These are phyloP conservation scores for Avahi laniger DNA, from an alignment of 2,797 vertebrate species.

Conservation along the genomic window DNA sequence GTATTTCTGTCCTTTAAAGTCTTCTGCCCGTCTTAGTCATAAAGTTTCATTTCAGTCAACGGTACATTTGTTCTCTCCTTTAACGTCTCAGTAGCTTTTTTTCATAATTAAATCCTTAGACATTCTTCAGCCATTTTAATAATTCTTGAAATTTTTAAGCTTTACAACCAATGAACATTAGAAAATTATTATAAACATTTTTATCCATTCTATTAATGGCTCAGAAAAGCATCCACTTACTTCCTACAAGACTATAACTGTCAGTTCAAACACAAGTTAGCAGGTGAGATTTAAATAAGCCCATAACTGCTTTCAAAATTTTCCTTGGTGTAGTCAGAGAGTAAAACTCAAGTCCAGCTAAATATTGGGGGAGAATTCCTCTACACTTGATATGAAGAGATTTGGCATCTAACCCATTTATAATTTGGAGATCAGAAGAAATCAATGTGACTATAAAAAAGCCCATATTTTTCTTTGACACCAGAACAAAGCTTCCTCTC, in stretches of 20 bases:
- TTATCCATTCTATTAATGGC: not conserved
- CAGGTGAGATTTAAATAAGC: not conserved
- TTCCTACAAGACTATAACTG: not conserved
- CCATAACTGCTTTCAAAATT: not conserved
- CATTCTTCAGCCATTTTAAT: not conserved
- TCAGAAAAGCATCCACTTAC: not conserved
- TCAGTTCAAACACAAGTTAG: not conserved
- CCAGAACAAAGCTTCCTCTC: not conserved
- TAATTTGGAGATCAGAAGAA: not conserved
- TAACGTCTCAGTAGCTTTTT: not conserved
- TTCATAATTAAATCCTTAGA: constrained; percentile 14
- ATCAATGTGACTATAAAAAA: not conserved
- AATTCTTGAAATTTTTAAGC: not conserved
- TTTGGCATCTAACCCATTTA: not conserved
- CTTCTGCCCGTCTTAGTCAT: not conserved
- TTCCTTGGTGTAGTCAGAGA: not conserved
- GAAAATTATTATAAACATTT: not conserved
- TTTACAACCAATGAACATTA: not conserved
- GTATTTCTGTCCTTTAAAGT: not conserved
- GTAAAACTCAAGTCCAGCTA: not conserved
- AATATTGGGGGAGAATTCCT: not conserved
- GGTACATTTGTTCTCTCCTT: not conserved
- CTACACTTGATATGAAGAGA: not conserved
- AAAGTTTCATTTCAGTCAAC: not conserved
- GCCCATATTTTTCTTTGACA: not conserved